Base-by-base conservation (phyloP, 2,888 invertebrate species). In the Chloroclystis v-ata region DNA sequence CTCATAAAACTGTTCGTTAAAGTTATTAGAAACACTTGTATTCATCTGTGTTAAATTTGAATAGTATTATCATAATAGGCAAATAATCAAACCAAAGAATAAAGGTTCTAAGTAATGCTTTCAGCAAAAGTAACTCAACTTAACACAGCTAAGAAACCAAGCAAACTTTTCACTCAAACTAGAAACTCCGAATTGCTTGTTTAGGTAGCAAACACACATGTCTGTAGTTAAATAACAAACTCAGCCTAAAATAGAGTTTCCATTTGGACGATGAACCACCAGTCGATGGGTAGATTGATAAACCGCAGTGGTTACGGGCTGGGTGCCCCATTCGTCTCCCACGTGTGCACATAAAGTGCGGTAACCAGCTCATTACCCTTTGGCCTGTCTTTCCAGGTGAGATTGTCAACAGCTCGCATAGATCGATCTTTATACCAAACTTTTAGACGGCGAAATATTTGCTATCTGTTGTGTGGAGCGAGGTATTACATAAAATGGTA, bases 281-380 rank as follows among this genome's bases (percentile, higher is more conserved):
- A 28, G 33, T 37, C 30, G 37, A 28, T 29, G 33, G 24, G 38
- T 37, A 41, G 37, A 51, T 43, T 40, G 40, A 30, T 33, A 43
- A 29, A 28, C 20, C n/a, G 13, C 42, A 29, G 11, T 24, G 32
- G 32, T 28, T 33, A 39, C 38, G 14, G 3, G n/a, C n/a, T n/a
- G n/a, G n/a, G n/a, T n/a, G n/a, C 30, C 8, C 16, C 11, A 44
- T 47, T 42, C 28, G 38, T 42, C 42, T 43, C 44, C 33, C 52
- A 49, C 49, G 52, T 49, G 52, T 49, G 33, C 42, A 49, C 49
- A 48, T 57, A 60, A 63, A 63, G 58, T 60, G 59, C 51, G 48
- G 28, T 20, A 35, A 11, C 37, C 28, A 61, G 52, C 54, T 68
- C 79, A 80, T 82, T 79, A 71, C 72, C 54, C 68, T 71, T 67